Base-by-base conservation (phyloP, 2,888 invertebrate genomes). In the Diogma glabrata region DNA sequence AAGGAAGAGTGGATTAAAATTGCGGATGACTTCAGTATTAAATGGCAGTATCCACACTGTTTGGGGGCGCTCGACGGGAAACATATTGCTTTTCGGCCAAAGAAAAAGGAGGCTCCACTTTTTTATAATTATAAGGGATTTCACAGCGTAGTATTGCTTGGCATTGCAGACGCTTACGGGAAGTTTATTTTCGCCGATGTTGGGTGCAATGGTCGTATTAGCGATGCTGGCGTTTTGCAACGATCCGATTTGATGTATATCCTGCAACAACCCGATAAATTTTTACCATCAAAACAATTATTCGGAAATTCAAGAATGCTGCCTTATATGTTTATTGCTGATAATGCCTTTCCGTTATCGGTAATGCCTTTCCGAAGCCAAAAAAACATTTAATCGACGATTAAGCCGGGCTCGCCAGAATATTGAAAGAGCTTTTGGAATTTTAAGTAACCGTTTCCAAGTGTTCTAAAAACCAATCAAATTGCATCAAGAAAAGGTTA, bases 151-250 rank as follows among this genome's bases (percentile, higher is more conserved):
- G 38, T 38, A 16, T 38, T 38, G 19, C 38, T 38, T 38, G 38
- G 38, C 16, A 16, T 38, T 38, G 38, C 38, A 38, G 38, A 38
- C 3, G 38, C 38, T 10, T 38, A 38, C 16, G 16, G 38, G 19
- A 38, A 38, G 19, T 38, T 56, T 16, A 43, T 58, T 16, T 57
- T 54, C 22, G 45, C 56, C 2, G 57, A 56, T n/a, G 52, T 58
- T n/a, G 55, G 56, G 47, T 46, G 48, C 20, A 54, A 50, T 30
- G 51, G 52, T 19, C 28, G 51, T 10, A 40, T 38, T 23, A 54
- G 48, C 47, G 49, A 52, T 47, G 45, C 14, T 12, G 52, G 36
- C 10, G 52, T 52, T 20, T 28, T 50, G 17, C 43, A 43, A 19
- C 50, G 33, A 10, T 50, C 50, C 19, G 20, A 50, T 20, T 50